Evolutionary conservation across 1,140 invertebrate genomes (phyloP), one percentile per base, ranked within the genome.

Genomic region (Diabrotica virgifera): DNA sequence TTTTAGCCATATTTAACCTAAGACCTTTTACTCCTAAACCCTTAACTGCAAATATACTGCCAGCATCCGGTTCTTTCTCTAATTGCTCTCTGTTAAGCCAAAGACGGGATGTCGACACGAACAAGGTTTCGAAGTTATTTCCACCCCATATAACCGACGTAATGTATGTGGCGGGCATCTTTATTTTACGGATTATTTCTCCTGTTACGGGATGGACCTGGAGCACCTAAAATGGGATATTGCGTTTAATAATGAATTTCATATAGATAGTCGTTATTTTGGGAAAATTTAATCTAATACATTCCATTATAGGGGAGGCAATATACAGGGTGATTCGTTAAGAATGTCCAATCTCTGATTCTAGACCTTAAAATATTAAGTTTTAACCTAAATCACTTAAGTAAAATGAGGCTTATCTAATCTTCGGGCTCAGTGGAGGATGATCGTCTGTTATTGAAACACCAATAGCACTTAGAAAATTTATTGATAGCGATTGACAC

Each of bases 61-160:
- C 92, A 52, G 87, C 84, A 4, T 85, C 74, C 6, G 86, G 80
- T 37, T 89, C 82, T 52, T 76, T 70, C 61, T 84, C 79, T 8
- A 83, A 78, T 63, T 85, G 77, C 3, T 85, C 82, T 8, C 78
- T 75, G 2, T 79, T 80, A 52, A 84, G 72, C n/a, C 71, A 79
- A 0, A 70, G 55, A 62, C 59, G 74, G 2, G 87, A 86, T 0
- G 86, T 85, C 0, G 91, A 94, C n/a, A 92, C 89, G 73, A 86
- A 93, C 4, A 94, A 79, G 54, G 86, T 83, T 72, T 91, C 87
- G 36, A 90, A 75, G 71, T 89, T 82, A 1, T 84, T 78, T 5
- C 91, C 92, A 5, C 92, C 93, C 73, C 91, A 95, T 60, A 89
- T 87, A 0, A 84, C 86, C 0, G 91, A 93, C 0, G 92, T 94